Evolutionary conservation across 2,113 vertebrate species (phyloP).

Genomic region (Scopus umbretta): DNA sequence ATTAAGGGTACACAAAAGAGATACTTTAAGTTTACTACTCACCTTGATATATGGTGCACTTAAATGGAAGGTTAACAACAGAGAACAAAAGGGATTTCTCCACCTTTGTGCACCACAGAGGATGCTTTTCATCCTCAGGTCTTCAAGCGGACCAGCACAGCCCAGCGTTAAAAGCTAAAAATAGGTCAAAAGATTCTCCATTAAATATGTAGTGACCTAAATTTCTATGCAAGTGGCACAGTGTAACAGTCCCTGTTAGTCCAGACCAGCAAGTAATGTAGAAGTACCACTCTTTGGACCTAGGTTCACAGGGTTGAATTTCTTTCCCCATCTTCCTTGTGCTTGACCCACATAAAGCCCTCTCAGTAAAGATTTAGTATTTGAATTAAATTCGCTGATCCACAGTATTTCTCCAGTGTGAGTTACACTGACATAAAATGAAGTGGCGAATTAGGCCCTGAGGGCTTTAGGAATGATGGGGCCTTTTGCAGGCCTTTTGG

Average conservation of each 20-base stretch:
- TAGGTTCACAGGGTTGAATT: background rate
- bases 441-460: slow-evolving; percentile 24
- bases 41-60: background rate
- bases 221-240: background rate
- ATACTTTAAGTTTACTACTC: background rate
- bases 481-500: slow-evolving; percentile 3
- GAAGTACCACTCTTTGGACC: background rate
- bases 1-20: background rate
- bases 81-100: background rate
- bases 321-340: background rate
- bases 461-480: slow-evolving; percentile 26
- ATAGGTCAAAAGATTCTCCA: slow-evolving; percentile 11
- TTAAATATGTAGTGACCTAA: background rate
- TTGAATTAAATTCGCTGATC: slow-evolving; percentile 46
- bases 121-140: background rate
- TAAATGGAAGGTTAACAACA: background rate
- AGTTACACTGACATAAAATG: slow-evolving; percentile 35
- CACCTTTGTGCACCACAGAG: background rate
- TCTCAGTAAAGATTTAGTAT: slow-evolving; percentile 20
- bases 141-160: background rate
- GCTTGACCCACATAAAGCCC: slow-evolving; percentile 52
- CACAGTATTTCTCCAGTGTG: slow-evolving; percentile 37
- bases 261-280: background rate
- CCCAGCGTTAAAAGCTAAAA: background rate
- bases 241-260: background rate